Base-by-base conservation (phyloP, 2,888 invertebrate species). In the Anorthoa munda region DNA sequence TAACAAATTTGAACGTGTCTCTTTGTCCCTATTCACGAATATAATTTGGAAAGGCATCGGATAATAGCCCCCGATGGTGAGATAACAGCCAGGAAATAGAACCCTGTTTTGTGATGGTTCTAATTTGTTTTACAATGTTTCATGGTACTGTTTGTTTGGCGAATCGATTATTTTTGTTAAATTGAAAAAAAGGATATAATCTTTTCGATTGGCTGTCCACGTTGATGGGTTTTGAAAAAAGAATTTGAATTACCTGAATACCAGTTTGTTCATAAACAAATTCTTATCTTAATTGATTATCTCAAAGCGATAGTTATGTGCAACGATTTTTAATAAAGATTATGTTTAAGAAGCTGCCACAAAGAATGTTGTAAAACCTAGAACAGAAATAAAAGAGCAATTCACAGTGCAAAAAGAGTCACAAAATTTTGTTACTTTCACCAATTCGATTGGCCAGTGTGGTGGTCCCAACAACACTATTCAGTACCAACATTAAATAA, bases 1-100 rank as follows among this genome's bases (percentile, higher is more conserved):
- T 79, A 81, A 77, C 68, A 81, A 82, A 72, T 82, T 85, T 72
- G 66, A 67, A 61, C 71, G 72, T 72, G 83, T 79, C 83, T 65
- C 75, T 63, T 75, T 75, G 83, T 78, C 76, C 82, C 78, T 59
- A 70, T 85, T 80, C 83, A 78, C 75, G 75, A 86, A 85, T 85
- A 84, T 88, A 89, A 90, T 88, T 86, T 85, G 83, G 71, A 77
- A 80, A 84, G 85, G 86, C 87, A 83, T 83, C 83, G 88, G 77
- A 81, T 87, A 90, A 90, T 85, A 80, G 83, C 75, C 67, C 87
- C 78, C 86, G 73, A 79, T 76, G 85, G 86, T 66, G 71, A 82
- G 84, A 86, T 90, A 90, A 86, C 83, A 70, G 60, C 21, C 72
- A 64, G 84, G 82, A 89, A 89, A 90, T 88, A 83, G 85, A 87